Conservation (phyloP, 2,113 vertebrate genomes). For the Calypte anna region DNA sequence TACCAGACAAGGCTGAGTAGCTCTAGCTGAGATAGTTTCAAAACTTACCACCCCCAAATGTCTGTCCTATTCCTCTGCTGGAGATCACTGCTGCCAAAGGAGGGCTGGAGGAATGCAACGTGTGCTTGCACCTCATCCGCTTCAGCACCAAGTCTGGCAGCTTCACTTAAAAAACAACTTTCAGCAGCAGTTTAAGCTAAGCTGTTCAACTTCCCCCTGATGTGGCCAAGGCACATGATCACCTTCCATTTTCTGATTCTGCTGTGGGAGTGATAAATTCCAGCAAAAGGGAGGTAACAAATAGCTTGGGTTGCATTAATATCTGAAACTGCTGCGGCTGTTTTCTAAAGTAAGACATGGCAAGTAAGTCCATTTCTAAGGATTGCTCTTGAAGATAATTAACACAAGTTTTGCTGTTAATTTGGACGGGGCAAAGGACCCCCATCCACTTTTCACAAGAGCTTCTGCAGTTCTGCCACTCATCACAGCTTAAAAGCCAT, state of each 20-base stretch:
- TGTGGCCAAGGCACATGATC: constrained; percentile 47
- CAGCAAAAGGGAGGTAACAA: constrained; percentile 38
- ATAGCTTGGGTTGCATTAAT: neutral
- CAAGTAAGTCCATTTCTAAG: neutral
- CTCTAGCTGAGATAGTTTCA: constrained; percentile 37
- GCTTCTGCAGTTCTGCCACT: neutral
- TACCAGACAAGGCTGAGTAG: constrained; percentile 52
- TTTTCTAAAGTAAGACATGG: neutral
- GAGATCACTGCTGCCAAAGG: constrained; percentile 47
- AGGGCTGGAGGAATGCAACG: constrained; percentile 37
- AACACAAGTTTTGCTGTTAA: neutral
- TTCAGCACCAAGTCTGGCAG: constrained; percentile 57
- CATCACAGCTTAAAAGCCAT: neutral
- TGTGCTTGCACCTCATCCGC: constrained; percentile 53
- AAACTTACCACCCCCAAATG: constrained; percentile 60
- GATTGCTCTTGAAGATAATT: neutral
- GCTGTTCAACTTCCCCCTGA: constrained; percentile 36
- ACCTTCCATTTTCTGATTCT: constrained; percentile 54
- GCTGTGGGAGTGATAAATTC: constrained; percentile 13
- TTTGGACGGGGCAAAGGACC: neutral
- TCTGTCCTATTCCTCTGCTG: constrained; percentile 41
- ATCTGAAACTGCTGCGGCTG: neutral
- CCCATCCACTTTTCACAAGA: neutral
- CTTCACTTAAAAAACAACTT: constrained; percentile 49
- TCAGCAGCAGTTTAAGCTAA: constrained; percentile 35